Evolutionary conservation across 2,888 invertebrate genomes (phyloP), one percentile per base, ranked within the genome.

Genomic region (Temnothorax rugatulus): DNA sequence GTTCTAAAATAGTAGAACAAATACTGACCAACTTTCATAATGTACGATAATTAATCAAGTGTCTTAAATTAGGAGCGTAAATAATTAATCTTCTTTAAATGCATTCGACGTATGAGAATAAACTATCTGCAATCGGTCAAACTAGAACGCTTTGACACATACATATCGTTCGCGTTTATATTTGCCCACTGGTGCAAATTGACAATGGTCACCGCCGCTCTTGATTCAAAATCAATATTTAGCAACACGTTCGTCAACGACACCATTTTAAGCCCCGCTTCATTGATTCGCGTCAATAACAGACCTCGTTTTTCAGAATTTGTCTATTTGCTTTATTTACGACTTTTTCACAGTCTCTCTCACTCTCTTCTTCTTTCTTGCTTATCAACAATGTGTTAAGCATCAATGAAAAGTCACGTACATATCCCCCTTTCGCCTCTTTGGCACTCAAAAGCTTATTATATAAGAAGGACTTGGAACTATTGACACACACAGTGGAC

Each of bases 401-500:
- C 29, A 66, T 13, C 21, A 61, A 66, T 21, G 15, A 61, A 13
- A 54, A 50, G 75, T 41, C 61, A 34, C 25, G 44, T 41, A 21
- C 25, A 21, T 21, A 29, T 34, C 15, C 29, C 21, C 75, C 2
- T 50, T 52, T 38, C 1, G 1, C 3, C 54, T 15, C 29, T 75
- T 75, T 66, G n/a, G 11, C 21, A 64, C 47, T 75, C 52, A 47
- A 82, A 52, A 47, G 50, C 50, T 83, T 63, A 79, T 83, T 79
- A n/a, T n/a, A n/a, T n/a, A 83, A 69, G 29, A 44, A 41, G 50
- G 52, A 61, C 25, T 29, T 54, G 59, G 52, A 68, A 57, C 59
- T 74, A 84, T 89, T 7, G 41, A 64, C 29, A 63, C 69, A 38
- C 29, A 38, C 63, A 57, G 18, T 38, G 15, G 79, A 85, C 61